Conservation (phyloP, 2,888 invertebrate species). For the Drosophila affinis region DNA sequence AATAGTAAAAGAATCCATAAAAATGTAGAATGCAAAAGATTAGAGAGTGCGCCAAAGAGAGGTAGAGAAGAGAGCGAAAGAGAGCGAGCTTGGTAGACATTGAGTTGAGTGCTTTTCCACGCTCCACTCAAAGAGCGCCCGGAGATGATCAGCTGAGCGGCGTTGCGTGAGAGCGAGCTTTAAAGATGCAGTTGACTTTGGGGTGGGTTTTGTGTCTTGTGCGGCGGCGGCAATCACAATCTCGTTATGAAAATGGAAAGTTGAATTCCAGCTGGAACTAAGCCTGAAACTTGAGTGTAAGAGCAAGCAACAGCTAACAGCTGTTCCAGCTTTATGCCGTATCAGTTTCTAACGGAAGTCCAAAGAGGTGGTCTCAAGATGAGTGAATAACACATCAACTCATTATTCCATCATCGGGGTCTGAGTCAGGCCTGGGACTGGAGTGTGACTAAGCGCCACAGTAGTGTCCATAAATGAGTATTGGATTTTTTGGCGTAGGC, state of each 20-base stretch:
- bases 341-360: constrained; percentile 21
- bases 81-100: constrained; percentile 4
- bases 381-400: constrained; percentile 2
- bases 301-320: neutral
- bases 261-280: constrained; percentile 31
- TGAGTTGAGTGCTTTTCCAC: constrained; percentile 4
- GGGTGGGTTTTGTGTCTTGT: constrained; percentile 16
- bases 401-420: constrained; percentile 25
- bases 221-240: constrained; percentile 23
- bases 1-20: constrained; percentile 76
- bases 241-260: constrained; percentile 67
- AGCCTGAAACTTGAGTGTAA: constrained; percentile 1
- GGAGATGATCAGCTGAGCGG: constrained; percentile 36
- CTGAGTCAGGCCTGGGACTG: constrained; percentile 31
- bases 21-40: constrained; percentile 69
- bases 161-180: constrained; percentile 19
- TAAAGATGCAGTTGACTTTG: constrained; percentile 19
- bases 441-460: constrained; percentile 32
- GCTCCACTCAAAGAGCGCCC: constrained; percentile 33
- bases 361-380: constrained; percentile 1
- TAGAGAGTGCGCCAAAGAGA: constrained; percentile 45
- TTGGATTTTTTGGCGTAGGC: constrained; percentile 56
- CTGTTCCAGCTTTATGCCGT: constrained; percentile 16
- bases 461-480: constrained; percentile 33
- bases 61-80: constrained; percentile 20